These are phyloP conservation scores for Sylvia borin DNA, from an alignment of 2,797 vertebrate genomes.

Conservation along the genomic window DNA sequence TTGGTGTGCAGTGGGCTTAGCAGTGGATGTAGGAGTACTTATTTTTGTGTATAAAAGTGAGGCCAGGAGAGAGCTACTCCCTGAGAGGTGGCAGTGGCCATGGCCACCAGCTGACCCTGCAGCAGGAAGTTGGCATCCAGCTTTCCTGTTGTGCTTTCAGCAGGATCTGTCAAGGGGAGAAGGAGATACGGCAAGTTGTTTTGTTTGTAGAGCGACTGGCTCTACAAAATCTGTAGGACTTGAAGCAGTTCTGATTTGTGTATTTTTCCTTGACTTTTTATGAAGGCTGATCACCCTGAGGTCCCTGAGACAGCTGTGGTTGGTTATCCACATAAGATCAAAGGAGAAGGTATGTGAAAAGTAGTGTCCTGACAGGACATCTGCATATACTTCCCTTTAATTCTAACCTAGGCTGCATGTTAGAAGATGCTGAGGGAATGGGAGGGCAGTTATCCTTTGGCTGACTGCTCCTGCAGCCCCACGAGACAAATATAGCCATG, in stretches of 20 bases:
- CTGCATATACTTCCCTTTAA: not conserved
- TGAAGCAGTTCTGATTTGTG: not conserved
- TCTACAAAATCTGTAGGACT: not conserved
- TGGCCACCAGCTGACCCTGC: not conserved
- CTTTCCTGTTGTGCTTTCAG: not conserved
- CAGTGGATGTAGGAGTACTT: not conserved
- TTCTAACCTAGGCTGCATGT: not conserved
- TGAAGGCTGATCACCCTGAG: conserved; percentile 86
- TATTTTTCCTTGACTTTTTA: not conserved
- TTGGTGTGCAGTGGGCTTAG: not conserved
- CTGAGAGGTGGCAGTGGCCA: rapidly evolving
- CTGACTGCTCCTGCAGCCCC: not conserved
- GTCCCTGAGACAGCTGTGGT: conserved; percentile 93
- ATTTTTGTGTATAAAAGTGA: not conserved
- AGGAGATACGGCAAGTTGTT: not conserved
- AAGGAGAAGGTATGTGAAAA: conserved; percentile 89
- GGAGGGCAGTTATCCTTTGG: not conserved
- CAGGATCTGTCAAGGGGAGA: not conserved
- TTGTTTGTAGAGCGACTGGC: not conserved
- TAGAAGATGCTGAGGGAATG: not conserved
- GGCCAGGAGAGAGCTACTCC: not conserved
- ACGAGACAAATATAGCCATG: not conserved
- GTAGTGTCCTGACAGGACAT: not conserved
- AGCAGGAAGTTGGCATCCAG: not conserved
- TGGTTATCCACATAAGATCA: conserved; percentile 88